Percentiles rank a stretch among this genome's conserved stretches.
Evolutionary conservation across 2,888 invertebrate species (phyloP).

Genomic region (Sympetrum striolatum): DNA sequence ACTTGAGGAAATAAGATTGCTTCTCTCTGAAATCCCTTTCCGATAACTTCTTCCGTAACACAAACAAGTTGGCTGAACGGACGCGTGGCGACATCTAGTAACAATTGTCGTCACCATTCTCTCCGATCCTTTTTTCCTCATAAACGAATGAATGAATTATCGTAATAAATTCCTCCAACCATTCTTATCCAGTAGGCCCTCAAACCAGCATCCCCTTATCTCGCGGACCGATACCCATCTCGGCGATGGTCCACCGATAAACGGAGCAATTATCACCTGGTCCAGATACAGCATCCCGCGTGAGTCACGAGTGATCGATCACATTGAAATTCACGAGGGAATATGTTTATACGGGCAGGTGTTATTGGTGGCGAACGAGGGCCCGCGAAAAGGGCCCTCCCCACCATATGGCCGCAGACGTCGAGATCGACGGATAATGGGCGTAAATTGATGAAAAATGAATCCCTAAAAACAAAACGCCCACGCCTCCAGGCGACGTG

Average conservation of each 20-base stretch:
- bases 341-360: background rate
- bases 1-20: too few relatives aligned
- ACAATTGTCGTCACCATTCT: too few relatives aligned
- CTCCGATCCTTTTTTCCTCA: too few relatives aligned
- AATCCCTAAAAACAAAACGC: conserved; percentile 35
- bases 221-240: background rate
- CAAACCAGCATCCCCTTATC: background rate
- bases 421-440: conserved; percentile 5
- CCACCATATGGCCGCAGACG: conserved; percentile 9
- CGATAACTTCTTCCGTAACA: too few relatives aligned
- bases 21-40: too few relatives aligned
- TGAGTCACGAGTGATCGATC: background rate
- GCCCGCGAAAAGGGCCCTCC: background rate
- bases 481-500: background rate
- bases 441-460: conserved; percentile 38
- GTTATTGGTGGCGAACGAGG: background rate
- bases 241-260: background rate
- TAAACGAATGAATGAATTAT: too few relatives aligned
- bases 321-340: background rate
- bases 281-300: background rate
- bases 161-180: too few relatives aligned
- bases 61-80: too few relatives aligned
- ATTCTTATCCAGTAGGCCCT: too few relatives aligned
- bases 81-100: too few relatives aligned
- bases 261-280: background rate